These are phyloP conservation scores for Heliothis subflexa DNA, from an alignment of 1,140 invertebrate species.

Conservation along the genomic window DNA sequence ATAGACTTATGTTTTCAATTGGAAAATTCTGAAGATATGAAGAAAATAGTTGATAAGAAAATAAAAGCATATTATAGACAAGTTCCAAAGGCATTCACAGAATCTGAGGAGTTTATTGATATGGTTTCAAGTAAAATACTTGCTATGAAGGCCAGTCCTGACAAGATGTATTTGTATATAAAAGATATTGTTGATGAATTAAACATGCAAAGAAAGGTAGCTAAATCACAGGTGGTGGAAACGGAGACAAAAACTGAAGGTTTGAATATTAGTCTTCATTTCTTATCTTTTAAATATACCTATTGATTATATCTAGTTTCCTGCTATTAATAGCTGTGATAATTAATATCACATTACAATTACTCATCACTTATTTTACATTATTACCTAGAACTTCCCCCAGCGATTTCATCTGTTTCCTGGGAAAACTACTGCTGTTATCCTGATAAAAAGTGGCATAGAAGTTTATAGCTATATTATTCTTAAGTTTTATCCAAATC, in stretches of 20 bases:
- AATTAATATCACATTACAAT: not conserved
- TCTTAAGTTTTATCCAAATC: too few species aligned
- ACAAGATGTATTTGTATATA: slow-evolving; percentile 81
- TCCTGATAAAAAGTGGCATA: too few species aligned
- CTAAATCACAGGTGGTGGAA: slow-evolving; percentile 56
- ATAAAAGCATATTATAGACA: slow-evolving; percentile 81
- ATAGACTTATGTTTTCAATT: slow-evolving; percentile 76
- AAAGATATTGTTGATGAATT: slow-evolving; percentile 83
- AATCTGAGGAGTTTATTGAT: slow-evolving; percentile 79
- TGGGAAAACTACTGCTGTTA: too few species aligned
- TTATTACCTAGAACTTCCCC: not conserved
- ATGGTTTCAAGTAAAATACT: slow-evolving; percentile 77
- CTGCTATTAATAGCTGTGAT: too few species aligned
- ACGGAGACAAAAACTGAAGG: slow-evolving; percentile 37
- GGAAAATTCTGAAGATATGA: slow-evolving; percentile 82
- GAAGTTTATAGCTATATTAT: too few species aligned
- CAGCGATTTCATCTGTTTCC: too few species aligned
- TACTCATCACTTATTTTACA: not conserved
- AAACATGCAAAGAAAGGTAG: slow-evolving; percentile 76
- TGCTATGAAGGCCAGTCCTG: slow-evolving; percentile 72
- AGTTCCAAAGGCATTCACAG: slow-evolving; percentile 76
- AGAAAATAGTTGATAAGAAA: slow-evolving; percentile 81
- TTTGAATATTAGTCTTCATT: not conserved
- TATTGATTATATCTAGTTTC: not conserved
- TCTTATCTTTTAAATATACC: too few species aligned